Base-by-base conservation (phyloP, 2,888 invertebrate species). In the Bugula neritina region DNA sequence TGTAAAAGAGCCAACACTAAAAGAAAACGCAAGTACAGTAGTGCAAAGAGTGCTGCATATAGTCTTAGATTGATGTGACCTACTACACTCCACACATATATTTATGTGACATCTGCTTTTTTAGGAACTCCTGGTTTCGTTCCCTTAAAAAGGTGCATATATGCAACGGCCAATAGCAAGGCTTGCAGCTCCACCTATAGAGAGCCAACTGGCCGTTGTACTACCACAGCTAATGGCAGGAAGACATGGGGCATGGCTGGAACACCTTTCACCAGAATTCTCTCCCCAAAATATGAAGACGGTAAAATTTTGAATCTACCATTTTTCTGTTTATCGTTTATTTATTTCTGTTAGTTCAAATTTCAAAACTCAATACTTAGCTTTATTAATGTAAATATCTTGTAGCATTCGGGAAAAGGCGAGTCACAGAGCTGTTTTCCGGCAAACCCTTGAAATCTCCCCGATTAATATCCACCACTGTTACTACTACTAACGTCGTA, bases 211-310 rank as follows among this genome's bases (percentile, higher is more conserved):
- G 63, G 63, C 10, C 2, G 63, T 1, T 63, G 63, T 34, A 63
- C 63, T 27, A 63, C 21, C 34, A 63, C 63, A 25, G 31, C 29
- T 17, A 63, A 34, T 31, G 17, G 17, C 13, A 63, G 63, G 31
- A 63, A 31, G n/a, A 63, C 63, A 5, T 63, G 63, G 63, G 63
- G 63, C 21, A 63, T 63, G 63, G 63, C 63, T 31, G 27, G 29
- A 34, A 31, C 63, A 13, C 63, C 63, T 13, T 63, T 31, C 63
- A 31, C 29, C 27, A 25, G 63, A 31, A 63, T 63, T n/a, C 63
- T 63, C 17, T 13, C 63, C 10, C 29, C 63, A 3, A 63, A n/a
- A 63, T 63, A 63, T 63, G 29, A 63, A 34, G 63, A 63, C 31
- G 63, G 63, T 63, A 63, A 63, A 63, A n/a, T 21, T 52, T 57